phyloP scores from a whole-genome alignment of 2,888 invertebrate genomes.

The Caprella mutica region DNA sequence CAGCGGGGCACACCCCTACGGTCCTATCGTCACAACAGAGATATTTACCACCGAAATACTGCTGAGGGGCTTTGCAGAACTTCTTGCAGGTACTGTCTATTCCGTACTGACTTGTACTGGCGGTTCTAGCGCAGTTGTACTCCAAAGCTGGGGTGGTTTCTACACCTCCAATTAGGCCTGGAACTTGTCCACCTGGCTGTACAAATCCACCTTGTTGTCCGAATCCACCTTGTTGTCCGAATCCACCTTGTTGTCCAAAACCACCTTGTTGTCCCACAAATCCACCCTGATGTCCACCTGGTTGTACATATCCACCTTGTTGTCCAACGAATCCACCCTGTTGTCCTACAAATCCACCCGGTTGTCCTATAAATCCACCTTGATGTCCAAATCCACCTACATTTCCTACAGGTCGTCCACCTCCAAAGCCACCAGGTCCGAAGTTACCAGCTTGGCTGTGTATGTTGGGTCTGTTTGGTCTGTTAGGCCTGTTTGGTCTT shows the following conservation, averaged over 20 bases:
- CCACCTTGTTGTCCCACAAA: background rate
- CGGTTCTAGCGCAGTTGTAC: constrained; percentile 3
- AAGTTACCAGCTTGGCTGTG: background rate
- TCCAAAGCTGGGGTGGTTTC: background rate
- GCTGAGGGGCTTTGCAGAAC: constrained; percentile 6
- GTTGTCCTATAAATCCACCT: background rate
- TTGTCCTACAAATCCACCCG: background rate
- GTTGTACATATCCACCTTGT: background rate
- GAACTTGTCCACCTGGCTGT: background rate
- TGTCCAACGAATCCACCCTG: background rate
- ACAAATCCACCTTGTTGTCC: background rate
- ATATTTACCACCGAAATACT: constrained; percentile 5
- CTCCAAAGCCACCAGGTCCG: constrained; percentile 1
- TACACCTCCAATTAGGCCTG: background rate
- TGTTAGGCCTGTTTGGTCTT: background rate
- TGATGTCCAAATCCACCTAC: background rate
- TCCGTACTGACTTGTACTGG: background rate
- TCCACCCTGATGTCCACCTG: background rate
- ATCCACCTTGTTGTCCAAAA: background rate
- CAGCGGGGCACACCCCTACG: background rate
- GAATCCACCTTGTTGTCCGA: background rate
- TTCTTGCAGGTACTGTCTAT: constrained; percentile 5
- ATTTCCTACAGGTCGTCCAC: background rate
- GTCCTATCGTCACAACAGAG: constrained; percentile 9
- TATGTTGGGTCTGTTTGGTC: background rate